Evolutionary conservation across 1,140 invertebrate species (phyloP), one percentile per base, ranked within the genome.

Genomic region (Heliconius melpomene): DNA sequence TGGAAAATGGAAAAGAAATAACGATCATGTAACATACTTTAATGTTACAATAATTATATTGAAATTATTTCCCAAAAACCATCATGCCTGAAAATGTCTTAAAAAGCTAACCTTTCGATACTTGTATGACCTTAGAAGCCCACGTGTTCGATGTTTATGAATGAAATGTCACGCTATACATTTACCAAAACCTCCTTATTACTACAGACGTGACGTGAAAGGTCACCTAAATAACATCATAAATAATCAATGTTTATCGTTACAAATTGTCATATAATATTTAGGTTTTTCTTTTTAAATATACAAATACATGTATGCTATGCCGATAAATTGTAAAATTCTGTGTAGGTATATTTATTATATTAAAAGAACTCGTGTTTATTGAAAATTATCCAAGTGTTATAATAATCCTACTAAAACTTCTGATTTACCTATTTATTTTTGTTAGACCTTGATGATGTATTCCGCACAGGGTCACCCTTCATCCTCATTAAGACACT

Each of bases 91-190:
- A 66, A 66, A 66, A 26, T 66, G 9, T 9, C 9, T 66, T 66
- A 66, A 66, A 66, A 66, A 23, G 26, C 23, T 66, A 26, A 29
- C 60, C 60, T 66, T 66, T 66, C n/a, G 11, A 29, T 66, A 1
- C 13, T 29, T 29, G 5, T 66, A 29, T 16, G 60, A 29, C 60
- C 60, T 66, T 66, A 66, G 11, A 18, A 66, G 13, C 60, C 60
- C 60, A 66, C 60, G n/a, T 66, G 26, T 66, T 66, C 60, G 26
- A 66, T 66, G 60, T 29, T 66, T 66, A 66, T 66, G 60, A 66
- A 66, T 66, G 60, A 66, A 66, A 66, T 66, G 60, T 66, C 60
- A 66, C 60, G 60, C 23, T 29, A 29, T 66, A 66, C 60, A 66
- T 66, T 66, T 29, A 66, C 60, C 60, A 29, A 26, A 66, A 66